These are phyloP conservation scores for Tenthredo distinguenda DNA, from an alignment of 2,888 invertebrate species.

Conservation along the genomic window DNA sequence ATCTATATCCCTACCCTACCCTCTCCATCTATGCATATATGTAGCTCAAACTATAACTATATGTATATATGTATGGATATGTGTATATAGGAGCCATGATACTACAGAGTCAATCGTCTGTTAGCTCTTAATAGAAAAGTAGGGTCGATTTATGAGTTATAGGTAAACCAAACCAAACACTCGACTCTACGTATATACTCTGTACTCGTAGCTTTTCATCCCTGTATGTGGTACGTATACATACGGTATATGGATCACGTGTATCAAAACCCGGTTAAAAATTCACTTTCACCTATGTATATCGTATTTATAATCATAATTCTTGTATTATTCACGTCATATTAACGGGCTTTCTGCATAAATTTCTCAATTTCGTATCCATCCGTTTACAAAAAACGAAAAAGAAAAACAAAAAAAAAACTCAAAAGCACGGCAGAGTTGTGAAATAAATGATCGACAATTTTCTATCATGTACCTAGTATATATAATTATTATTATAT, in stretches of 20 bases:
- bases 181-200: neutral
- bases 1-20: neutral
- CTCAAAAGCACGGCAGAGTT: neutral
- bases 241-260: neutral
- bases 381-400: no score
- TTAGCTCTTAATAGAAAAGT: slow-evolving; percentile 77
- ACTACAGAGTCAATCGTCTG: slow-evolving; percentile 75
- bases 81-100: neutral
- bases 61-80: neutral
- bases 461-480: neutral
- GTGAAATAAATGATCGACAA: neutral
- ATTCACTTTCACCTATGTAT: neutral
- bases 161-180: slow-evolving; percentile 74
- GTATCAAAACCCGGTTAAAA: neutral
- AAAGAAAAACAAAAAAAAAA: neutral
- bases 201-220: neutral
- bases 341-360: no score
- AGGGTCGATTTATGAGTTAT: slow-evolving; percentile 77
- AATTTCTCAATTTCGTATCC: no score
- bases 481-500: no score
- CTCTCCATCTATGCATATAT: slow-evolving; percentile 39
- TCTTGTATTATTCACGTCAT: neutral
- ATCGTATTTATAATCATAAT: neutral
- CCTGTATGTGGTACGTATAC: neutral
- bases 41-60: neutral